Conservation (phyloP, 64 coral and sea anemone species). For the Pachyseris speciosa region DNA sequence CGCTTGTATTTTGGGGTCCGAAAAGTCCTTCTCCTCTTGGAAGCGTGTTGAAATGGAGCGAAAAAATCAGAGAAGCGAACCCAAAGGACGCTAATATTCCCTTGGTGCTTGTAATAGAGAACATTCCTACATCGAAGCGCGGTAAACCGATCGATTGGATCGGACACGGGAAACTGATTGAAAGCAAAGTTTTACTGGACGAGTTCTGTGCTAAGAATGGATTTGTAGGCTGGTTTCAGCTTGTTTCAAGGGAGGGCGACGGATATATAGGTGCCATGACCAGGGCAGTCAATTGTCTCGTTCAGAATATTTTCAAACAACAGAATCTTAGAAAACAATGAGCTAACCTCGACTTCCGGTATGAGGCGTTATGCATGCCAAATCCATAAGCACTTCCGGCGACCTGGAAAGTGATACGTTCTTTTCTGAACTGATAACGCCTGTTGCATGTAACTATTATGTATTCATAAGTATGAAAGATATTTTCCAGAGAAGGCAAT, state of each 20-base stretch:
- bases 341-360: slow-evolving; percentile 15
- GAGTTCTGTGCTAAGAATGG: slow-evolving; percentile 85
- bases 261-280: slow-evolving; percentile 85
- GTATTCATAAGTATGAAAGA: no score
- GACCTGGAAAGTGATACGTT: no score
- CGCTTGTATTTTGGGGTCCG: slow-evolving; percentile 93
- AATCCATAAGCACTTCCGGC: not conserved
- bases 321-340: slow-evolving; percentile 11
- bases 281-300: slow-evolving; percentile 83
- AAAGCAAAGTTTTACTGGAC: slow-evolving; percentile 69
- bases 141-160: slow-evolving; percentile 87
- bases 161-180: slow-evolving; percentile 81
- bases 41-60: slow-evolving; percentile 88
- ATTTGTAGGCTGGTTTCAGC: slow-evolving; percentile 87
- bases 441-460: not conserved
- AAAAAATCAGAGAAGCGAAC: slow-evolving; percentile 93
- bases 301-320: slow-evolving; percentile 85
- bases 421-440: not conserved
- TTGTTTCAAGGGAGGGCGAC: slow-evolving; percentile 77
- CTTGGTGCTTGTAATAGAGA: slow-evolving; percentile 91
- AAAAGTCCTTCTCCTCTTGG: slow-evolving; percentile 90
- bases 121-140: slow-evolving; percentile 88
- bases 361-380: not conserved
- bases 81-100: slow-evolving; percentile 65
- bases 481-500: no score